phyloP scores from a whole-genome alignment of 2,888 invertebrate species.

The Omphaloscelis lunosa region DNA sequence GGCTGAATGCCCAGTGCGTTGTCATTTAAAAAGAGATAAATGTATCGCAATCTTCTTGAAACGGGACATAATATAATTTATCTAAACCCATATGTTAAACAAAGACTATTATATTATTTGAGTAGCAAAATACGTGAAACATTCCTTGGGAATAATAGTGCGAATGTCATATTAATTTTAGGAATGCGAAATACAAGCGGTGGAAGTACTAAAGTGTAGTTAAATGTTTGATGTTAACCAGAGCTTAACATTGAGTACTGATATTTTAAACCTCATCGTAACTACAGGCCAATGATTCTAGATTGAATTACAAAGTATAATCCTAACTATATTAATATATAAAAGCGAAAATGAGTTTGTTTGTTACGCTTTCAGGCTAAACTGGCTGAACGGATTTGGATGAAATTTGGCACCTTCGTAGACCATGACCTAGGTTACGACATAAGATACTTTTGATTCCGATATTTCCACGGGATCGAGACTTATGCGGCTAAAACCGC shows the following conservation, averaged over 20 bases:
- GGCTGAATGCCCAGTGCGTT: conserved; percentile 53
- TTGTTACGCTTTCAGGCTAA: too few species aligned
- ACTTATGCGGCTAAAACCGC: too few species aligned
- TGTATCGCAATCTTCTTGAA: conserved; percentile 56
- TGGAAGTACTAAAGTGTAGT: conserved; percentile 25
- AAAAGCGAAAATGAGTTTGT: too few species aligned
- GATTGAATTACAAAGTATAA: not conserved
- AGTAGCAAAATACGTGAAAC: conserved; percentile 37
- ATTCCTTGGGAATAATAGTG: conserved; percentile 42
- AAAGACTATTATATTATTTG: conserved; percentile 45
- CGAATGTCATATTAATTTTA: conserved; percentile 31
- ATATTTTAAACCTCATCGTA: conserved; percentile 23
- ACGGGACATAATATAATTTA: conserved; percentile 50
- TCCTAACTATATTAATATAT: too few species aligned
- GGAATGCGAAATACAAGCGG: conserved; percentile 23
- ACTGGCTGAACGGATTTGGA: too few species aligned
- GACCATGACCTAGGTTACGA: too few species aligned
- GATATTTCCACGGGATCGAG: too few species aligned
- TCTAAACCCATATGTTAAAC: conserved; percentile 54
- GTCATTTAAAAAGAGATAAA: conserved; percentile 60
- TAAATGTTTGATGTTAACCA: conserved; percentile 42
- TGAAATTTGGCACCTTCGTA: too few species aligned
- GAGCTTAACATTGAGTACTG: conserved; percentile 23
- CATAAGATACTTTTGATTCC: too few species aligned
- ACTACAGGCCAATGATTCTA: not conserved